Base-by-base conservation (phyloP, 1,140 invertebrate genomes). In the Aphelinus atriplicis region DNA sequence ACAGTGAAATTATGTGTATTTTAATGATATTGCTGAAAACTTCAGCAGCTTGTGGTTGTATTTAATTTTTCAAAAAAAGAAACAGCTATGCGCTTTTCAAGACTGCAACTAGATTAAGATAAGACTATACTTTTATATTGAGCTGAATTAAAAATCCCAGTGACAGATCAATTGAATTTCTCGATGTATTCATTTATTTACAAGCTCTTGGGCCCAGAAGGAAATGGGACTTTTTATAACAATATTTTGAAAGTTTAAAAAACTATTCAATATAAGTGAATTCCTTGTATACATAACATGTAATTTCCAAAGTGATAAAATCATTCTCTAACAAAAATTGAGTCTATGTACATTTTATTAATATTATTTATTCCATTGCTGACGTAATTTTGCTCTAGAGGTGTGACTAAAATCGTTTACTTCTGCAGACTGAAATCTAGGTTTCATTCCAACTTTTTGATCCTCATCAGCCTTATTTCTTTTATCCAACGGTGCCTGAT, bases 31-130 rank as follows among this genome's bases (percentile, higher is more conserved):
- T 69, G 60, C 42, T 48, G 26, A 48, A 64, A n/a, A 60, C 7
- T 5, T 70, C 43, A 60, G 55, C 9, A 47, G 51, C 47, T 60
- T 43, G 48, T 65, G 47, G 56, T 57, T 71, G 47, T 58, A 53
- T 7, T 26, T 65, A 64, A 58, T 75, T 53, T 75, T 63, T 68
- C 60, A 48, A 75, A 64, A 50, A 71, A 71, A 7, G 7, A 50
- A 71, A 43, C 45, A 67, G 62, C 57, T 26, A 26, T 26, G n/a
- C 61, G 7, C n/a, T 56, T 57, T 47, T 65, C 43, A 72, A 71
- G 75, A 76, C 75, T 76, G 75, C 69, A 67, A 63, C 63, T 76
- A 76, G 64, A 45, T 47, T 76, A 71, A 72, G 57, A 48, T 67
- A 64, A 50, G 71, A 71, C 63, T 76, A 72, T 72, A 71, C 67